These are phyloP conservation scores for Ganaspis sp. DNA, from an alignment of 1,140 invertebrate species.

Conservation along the genomic window DNA sequence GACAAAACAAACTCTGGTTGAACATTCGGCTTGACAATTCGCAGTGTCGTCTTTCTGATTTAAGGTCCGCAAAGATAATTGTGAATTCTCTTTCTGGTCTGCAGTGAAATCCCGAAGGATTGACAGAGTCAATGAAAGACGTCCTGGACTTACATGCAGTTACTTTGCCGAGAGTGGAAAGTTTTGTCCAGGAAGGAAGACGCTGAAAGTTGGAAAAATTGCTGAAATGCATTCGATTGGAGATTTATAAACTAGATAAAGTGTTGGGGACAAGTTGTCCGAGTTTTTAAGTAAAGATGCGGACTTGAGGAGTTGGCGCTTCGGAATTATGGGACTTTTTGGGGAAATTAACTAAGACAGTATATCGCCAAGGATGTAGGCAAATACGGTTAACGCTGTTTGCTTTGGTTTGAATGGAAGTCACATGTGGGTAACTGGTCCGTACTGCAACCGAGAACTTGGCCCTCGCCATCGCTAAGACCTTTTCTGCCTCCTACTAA, in stretches of 20 bases:
- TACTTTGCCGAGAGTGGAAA: conserved; percentile 43
- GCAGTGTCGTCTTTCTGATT: conserved; percentile 21
- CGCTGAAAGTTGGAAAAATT: conserved; percentile 3
- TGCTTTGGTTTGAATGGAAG: conserved; percentile 65
- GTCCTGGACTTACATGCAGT: conserved; percentile 43
- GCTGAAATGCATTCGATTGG: neutral
- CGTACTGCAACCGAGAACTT: conserved; percentile 42
- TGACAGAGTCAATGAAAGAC: conserved; percentile 58
- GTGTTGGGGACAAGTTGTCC: neutral
- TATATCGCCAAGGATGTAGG: conserved; percentile 65
- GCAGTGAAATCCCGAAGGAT: conserved; percentile 54
- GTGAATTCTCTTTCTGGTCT: conserved; percentile 61
- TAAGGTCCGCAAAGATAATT: conserved; percentile 57
- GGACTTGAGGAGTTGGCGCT: neutral
- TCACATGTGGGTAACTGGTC: conserved; percentile 61
- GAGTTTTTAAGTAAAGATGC: neutral
- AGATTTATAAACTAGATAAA: neutral
- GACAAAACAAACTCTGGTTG: neutral
- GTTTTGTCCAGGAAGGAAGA: conserved; percentile 35
- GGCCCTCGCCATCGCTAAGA: conserved; percentile 22
- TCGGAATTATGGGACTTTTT: neutral
- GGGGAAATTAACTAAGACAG: conserved; percentile 53
- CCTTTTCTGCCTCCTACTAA: conserved; percentile 45
- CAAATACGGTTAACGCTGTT: conserved; percentile 73
- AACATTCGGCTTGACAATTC: conserved; percentile 32